A percentile compares a stretch with the other conserved stretches of the same genome.
phyloP scores from a whole-genome alignment of 92 coral and sea anemone species.

The Paramuricea clavata region DNA sequence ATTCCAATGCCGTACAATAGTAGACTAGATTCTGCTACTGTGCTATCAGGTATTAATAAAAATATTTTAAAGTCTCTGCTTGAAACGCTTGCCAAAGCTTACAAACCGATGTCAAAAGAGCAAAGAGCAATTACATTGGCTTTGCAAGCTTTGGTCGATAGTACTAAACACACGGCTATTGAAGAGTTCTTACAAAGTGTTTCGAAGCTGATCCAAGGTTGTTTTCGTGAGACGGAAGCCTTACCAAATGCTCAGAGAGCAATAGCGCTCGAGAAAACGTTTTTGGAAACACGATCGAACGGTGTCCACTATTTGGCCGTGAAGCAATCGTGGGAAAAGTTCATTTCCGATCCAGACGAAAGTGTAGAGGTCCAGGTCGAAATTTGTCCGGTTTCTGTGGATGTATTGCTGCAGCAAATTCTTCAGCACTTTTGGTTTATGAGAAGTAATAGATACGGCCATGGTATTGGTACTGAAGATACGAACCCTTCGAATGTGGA shows the following conservation, averaged over 20 bases:
- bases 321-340: conserved; percentile 25
- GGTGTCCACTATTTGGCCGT: not conserved
- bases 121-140: conserved; percentile 8
- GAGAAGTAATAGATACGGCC: not conserved
- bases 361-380: not conserved
- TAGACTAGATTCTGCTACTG: conserved; percentile 1
- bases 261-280: conserved; percentile 16
- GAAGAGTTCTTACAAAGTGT: not conserved
- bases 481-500: not conserved
- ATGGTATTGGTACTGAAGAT: too few relatives aligned
- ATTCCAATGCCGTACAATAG: not conserved
- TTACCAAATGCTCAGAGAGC: conserved; percentile 24
- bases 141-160: conserved; percentile 9
- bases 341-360: conserved; percentile 11
- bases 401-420: conserved; percentile 30
- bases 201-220: not conserved
- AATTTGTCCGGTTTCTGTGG: not conserved
- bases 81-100: conserved; percentile 27
- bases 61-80: not conserved
- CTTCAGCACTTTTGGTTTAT: conserved; percentile 42
- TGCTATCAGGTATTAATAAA: not conserved
- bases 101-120: conserved; percentile 14
- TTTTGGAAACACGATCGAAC: not conserved
- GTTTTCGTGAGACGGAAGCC: conserved; percentile 9
- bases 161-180: not conserved